phyloP scores from a whole-genome alignment of 2,113 vertebrate genomes.

The Pampusana beccarii region DNA sequence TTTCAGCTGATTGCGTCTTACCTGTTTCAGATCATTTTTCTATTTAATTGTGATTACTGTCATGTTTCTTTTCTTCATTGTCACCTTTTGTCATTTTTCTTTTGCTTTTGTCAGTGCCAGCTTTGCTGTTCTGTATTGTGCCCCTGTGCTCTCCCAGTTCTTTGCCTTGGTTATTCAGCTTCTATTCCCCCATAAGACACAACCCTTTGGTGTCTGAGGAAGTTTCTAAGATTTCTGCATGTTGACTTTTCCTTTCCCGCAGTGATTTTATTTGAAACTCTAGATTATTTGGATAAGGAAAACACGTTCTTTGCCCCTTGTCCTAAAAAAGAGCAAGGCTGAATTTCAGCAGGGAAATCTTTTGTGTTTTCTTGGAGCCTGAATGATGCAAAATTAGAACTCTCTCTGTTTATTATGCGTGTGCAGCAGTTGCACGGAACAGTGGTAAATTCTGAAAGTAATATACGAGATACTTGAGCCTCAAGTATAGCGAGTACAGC shows the following conservation, averaged over 20 bases:
- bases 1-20: background rate
- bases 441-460: background rate
- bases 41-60: background rate
- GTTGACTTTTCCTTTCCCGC: background rate
- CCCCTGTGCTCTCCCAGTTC: background rate
- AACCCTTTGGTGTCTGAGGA: background rate
- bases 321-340: background rate
- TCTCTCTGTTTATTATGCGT: background rate
- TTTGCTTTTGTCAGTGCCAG: background rate
- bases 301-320: background rate
- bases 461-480: background rate
- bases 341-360: background rate
- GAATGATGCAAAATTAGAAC: background rate
- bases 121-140: background rate
- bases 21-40: background rate
- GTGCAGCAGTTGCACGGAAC: background rate
- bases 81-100: background rate
- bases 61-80: background rate
- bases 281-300: background rate
- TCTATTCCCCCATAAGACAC: background rate
- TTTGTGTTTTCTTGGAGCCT: background rate
- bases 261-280: background rate
- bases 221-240: background rate
- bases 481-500: rapidly evolving
- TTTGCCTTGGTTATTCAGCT: background rate